Evolutionary conservation across 1,140 invertebrate genomes (phyloP).

Genomic region (Eufriesea mexicana): DNA sequence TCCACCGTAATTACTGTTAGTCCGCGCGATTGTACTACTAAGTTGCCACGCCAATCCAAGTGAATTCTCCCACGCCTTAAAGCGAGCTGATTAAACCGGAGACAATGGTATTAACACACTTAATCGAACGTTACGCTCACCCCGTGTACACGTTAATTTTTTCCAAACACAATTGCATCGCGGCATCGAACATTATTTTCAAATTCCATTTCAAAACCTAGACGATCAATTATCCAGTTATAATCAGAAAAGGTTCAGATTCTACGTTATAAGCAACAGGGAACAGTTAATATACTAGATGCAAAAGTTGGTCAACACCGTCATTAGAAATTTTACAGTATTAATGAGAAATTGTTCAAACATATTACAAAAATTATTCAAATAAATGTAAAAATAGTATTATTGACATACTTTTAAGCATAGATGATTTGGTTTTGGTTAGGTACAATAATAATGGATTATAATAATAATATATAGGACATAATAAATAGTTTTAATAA

Average conservation of each 20-base stretch:
- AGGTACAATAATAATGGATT: too few species aligned
- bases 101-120: neutral
- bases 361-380: too few species aligned
- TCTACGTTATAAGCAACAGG: neutral
- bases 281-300: neutral
- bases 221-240: neutral
- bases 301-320: too few species aligned
- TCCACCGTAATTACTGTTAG: conserved; percentile 1
- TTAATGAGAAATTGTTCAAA: too few species aligned
- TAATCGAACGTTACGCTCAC: neutral
- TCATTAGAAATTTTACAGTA: too few species aligned
- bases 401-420: too few species aligned
- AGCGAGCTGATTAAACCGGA: neutral
- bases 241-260: neutral
- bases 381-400: too few species aligned
- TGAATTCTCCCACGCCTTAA: neutral
- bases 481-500: too few species aligned
- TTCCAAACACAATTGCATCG: neutral
- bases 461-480: too few species aligned
- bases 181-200: neutral
- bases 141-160: neutral
- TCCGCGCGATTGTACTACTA: neutral
- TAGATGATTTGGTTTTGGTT: too few species aligned
- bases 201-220: neutral
- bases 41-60: neutral